These are phyloP conservation scores for Chelmon rostratus DNA, from an alignment of 2,797 vertebrate genomes.

Conservation along the genomic window DNA sequence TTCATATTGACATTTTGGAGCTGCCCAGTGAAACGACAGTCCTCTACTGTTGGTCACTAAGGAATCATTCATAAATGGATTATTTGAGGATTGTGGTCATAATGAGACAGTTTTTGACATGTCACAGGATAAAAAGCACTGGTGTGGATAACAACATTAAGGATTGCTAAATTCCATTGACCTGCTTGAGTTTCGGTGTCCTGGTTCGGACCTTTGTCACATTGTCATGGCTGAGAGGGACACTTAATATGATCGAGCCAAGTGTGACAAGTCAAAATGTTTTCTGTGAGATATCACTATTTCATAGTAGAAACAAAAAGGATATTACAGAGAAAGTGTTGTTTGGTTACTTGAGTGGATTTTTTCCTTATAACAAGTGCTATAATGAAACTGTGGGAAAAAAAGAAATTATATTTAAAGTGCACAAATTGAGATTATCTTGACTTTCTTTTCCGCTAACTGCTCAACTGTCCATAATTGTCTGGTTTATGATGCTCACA, in stretches of 20 bases:
- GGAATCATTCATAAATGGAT: not conserved
- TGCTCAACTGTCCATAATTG: not conserved
- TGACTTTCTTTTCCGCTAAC: not conserved
- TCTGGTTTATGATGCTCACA: not conserved
- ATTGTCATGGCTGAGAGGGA: not conserved
- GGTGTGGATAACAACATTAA: not conserved
- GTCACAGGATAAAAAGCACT: not conserved
- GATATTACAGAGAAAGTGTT: not conserved
- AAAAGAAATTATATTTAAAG: not conserved
- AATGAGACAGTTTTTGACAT: not conserved
- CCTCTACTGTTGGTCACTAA: conserved; percentile 4
- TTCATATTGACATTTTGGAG: conserved; percentile 9
- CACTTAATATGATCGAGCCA: not conserved
- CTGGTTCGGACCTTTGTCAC: not conserved
- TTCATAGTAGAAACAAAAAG: too few relatives aligned
- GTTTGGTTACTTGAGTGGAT: not conserved
- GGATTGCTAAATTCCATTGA: not conserved
- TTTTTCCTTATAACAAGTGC: too few relatives aligned
- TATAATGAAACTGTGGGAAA: not conserved
- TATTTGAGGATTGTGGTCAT: not conserved
- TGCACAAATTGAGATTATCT: not conserved
- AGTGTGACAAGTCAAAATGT: not conserved
- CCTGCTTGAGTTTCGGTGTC: not conserved
- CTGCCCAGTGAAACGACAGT: conserved; percentile 12
- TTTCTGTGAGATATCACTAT: too few relatives aligned